These are phyloP conservation scores for Actinostola sp. DNA, from an alignment of 92 coral and sea anemone genomes.

Conservation along the genomic window DNA sequence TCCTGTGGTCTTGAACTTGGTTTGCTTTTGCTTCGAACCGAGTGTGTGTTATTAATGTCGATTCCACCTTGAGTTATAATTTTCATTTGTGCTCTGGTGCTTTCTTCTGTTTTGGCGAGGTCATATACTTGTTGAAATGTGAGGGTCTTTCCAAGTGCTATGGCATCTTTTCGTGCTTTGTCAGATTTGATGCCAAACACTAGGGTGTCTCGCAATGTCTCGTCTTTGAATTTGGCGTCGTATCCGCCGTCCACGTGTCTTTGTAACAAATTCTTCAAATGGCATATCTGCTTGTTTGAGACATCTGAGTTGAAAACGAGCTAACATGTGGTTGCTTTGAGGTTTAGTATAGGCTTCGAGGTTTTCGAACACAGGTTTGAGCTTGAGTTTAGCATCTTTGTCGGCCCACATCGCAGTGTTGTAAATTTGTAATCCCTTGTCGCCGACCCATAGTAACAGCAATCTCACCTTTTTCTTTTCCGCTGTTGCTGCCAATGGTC, in stretches of 20 bases:
- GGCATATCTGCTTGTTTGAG: constrained; percentile 54
- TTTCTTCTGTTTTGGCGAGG: constrained; percentile 58
- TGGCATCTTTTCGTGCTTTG: constrained; percentile 50
- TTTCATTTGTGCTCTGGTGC: constrained; percentile 53
- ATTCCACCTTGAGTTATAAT: constrained; percentile 25
- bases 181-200: constrained; percentile 46
- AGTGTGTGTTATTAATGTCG: not conserved
- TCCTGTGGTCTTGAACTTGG: not conserved
- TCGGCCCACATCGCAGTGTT: constrained; percentile 41
- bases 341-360: constrained; percentile 44
- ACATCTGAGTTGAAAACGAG: constrained; percentile 53
- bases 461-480: constrained; percentile 52
- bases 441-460: constrained; percentile 58
- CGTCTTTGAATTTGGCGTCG: constrained; percentile 37
- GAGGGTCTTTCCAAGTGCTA: constrained; percentile 38
- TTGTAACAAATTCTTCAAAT: constrained; percentile 52
- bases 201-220: constrained; percentile 43
- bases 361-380: constrained; percentile 31
- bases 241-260: constrained; percentile 48
- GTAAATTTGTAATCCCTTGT: constrained; percentile 57
- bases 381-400: constrained; percentile 27
- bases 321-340: constrained; percentile 50
- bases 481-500: constrained; percentile 36
- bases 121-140: constrained; percentile 48
- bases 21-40: too few species aligned